These are phyloP conservation scores for Agonopterix alstromeriana DNA, from an alignment of 2,888 invertebrate species.

Conservation along the genomic window DNA sequence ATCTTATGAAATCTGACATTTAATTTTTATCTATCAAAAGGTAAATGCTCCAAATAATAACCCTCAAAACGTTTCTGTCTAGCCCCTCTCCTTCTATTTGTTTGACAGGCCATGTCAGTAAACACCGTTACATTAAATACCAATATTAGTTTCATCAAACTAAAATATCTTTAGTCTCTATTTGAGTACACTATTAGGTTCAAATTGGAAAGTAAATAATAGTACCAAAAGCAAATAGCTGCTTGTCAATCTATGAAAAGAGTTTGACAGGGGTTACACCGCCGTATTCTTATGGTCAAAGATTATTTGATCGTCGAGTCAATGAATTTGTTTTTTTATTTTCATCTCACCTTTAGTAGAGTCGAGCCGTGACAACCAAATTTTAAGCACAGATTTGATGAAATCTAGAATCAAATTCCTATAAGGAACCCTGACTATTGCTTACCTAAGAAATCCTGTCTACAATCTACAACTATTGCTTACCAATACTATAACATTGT, in stretches of 20 bases:
- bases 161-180: background rate
- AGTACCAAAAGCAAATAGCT: slow-evolving; percentile 16
- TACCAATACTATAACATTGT: too few relatives aligned
- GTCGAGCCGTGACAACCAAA: too few relatives aligned
- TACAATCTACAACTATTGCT: too few relatives aligned
- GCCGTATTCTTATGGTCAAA: slow-evolving; percentile 6
- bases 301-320: slow-evolving; percentile 5
- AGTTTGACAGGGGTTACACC: slow-evolving; percentile 22
- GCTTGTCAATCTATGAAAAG: slow-evolving; percentile 25
- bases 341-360: too few relatives aligned
- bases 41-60: slow-evolving; percentile 21
- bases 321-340: background rate
- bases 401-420: too few relatives aligned
- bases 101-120: slow-evolving; percentile 23
- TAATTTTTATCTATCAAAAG: slow-evolving; percentile 1
- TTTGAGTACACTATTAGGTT: background rate
- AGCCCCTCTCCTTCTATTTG: slow-evolving; percentile 22
- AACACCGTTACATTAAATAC: slow-evolving; percentile 15
- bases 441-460: too few relatives aligned
- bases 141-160: background rate
- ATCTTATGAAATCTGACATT: slow-evolving; percentile 1
- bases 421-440: too few relatives aligned
- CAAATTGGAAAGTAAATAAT: background rate
- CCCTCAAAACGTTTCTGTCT: slow-evolving; percentile 15
- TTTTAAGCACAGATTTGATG: too few relatives aligned